phyloP scores from a whole-genome alignment of 2,113 vertebrate genomes.

The Mugil cephalus region DNA sequence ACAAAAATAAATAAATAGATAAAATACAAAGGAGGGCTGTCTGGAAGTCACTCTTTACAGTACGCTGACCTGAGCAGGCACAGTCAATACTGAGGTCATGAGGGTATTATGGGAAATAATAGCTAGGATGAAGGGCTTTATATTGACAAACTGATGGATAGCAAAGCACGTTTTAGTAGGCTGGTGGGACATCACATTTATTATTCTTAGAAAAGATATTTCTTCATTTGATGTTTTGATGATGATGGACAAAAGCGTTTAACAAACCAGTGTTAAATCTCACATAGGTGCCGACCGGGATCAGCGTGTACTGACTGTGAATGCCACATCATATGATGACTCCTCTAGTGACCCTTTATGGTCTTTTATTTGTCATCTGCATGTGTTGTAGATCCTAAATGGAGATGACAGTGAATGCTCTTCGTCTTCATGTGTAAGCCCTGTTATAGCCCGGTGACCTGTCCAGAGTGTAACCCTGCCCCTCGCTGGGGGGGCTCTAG shows the following conservation, averaged over 20 bases:
- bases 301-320: no score
- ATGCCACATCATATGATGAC: neutral
- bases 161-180: neutral
- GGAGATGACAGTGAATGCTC: no score
- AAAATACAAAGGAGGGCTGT: slow-evolving; percentile 11
- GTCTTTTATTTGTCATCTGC: neutral
- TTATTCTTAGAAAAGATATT: neutral
- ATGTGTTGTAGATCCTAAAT: no score
- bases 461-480: no score
- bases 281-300: no score
- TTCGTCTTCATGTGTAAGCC: no score
- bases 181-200: neutral
- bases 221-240: neutral
- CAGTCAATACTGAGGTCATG: neutral
- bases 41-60: slow-evolving; percentile 21
- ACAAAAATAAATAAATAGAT: no score
- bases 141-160: no score
- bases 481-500: no score
- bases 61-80: slow-evolving; percentile 1
- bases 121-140: neutral
- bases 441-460: no score
- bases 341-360: neutral
- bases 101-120: neutral
- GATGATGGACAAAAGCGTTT: neutral
- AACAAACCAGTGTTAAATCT: neutral